Conservation (phyloP, 2,113 vertebrate species). For the Numenius arquata region DNA sequence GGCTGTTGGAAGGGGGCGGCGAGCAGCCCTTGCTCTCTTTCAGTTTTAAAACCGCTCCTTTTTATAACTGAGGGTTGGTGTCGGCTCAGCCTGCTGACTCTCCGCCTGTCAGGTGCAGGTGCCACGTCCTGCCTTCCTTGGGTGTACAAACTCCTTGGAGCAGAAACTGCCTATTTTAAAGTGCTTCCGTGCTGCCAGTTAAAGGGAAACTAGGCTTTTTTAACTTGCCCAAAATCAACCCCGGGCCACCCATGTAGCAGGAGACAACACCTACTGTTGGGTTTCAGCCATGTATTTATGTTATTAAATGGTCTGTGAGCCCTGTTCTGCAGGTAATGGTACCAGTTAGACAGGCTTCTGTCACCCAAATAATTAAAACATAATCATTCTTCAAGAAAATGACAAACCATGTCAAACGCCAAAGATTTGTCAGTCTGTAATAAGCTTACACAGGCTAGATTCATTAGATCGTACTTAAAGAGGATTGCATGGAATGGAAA, state of each 20-base stretch:
- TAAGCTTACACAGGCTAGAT: neutral
- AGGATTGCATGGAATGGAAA: neutral
- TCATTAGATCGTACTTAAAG: neutral
- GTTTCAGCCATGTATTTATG: neutral
- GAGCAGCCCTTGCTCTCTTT: fast-evolving
- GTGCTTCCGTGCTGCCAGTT: neutral
- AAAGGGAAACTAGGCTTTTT: neutral
- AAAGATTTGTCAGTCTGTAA: neutral
- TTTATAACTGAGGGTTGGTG: fast-evolving
- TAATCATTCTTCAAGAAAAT: neutral
- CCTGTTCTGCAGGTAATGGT: neutral
- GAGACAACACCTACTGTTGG: neutral
- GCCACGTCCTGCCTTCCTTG: fast-evolving
- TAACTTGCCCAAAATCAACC: fast-evolving
- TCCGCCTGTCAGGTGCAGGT: fast-evolving
- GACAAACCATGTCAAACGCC: neutral
- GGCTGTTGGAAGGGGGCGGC: neutral
- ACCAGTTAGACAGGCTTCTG: neutral
- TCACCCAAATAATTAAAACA: neutral
- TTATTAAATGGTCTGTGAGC: neutral
- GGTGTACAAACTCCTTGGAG: fast-evolving
- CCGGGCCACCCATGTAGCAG: fast-evolving
- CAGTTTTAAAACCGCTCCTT: fast-evolving
- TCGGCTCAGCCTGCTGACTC: fast-evolving
- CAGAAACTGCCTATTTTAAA: neutral